These are phyloP conservation scores for Anthopleura xanthogrammica DNA, from an alignment of 92 coral and sea anemone genomes.

Conservation along the genomic window DNA sequence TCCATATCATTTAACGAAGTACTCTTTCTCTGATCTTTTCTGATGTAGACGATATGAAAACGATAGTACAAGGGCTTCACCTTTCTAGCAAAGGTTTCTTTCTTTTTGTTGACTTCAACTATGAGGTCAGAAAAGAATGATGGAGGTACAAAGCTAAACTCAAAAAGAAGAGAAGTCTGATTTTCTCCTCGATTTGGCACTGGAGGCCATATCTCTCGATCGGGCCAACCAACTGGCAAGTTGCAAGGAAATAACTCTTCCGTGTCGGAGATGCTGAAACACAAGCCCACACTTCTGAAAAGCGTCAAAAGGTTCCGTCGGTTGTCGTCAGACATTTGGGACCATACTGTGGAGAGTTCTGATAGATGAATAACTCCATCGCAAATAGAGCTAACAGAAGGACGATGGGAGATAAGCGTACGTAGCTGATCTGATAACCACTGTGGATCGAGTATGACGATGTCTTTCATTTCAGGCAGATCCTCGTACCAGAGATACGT, in stretches of 20 bases:
- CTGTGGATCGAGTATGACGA: constrained; percentile 36
- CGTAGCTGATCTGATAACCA: constrained; percentile 37
- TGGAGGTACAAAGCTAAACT: constrained; percentile 35
- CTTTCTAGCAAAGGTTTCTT: constrained; percentile 14
- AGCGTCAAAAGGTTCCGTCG: constrained; percentile 11
- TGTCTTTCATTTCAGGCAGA: constrained; percentile 26
- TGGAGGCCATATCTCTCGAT: constrained; percentile 44
- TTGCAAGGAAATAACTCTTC: constrained; percentile 45
- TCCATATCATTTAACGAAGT: background rate
- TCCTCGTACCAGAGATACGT: constrained; percentile 44
- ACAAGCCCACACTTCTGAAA: constrained; percentile 34
- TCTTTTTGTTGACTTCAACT: constrained; percentile 29
- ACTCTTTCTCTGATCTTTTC: background rate
- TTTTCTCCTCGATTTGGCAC: constrained; percentile 19
- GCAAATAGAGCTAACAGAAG: constrained; percentile 4
- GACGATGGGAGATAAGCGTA: constrained; percentile 22
- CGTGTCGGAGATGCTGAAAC: constrained; percentile 22
- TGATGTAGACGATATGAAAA: constrained; percentile 43
- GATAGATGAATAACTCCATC: constrained; percentile 23
- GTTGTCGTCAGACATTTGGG: constrained; percentile 8
- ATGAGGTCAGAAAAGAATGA: constrained; percentile 31
- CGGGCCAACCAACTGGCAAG: constrained; percentile 49
- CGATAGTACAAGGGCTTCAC: constrained; percentile 46
- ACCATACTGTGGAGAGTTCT: constrained; percentile 19
- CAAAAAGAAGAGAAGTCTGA: constrained; percentile 23